These are phyloP conservation scores for Threskiornis aethiopicus DNA, from an alignment of 2,797 vertebrate species.

Conservation along the genomic window DNA sequence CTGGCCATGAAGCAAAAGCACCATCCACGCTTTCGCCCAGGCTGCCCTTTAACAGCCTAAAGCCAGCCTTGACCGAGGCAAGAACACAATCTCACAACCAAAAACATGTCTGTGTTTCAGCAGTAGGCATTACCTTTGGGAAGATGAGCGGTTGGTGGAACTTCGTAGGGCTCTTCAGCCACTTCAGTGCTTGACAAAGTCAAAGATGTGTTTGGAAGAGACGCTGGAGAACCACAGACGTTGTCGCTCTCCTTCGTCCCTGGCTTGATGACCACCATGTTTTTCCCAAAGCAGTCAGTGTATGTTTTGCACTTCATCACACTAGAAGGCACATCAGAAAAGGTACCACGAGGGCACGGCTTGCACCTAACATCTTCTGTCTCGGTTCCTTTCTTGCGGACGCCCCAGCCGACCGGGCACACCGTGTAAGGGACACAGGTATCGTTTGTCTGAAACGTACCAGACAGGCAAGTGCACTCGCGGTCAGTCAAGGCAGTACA, in stretches of 20 bases:
- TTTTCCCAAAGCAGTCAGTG: slow-evolving; percentile 86
- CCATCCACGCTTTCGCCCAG: neutral
- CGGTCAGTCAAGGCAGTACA: slow-evolving; percentile 88
- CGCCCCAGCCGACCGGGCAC: slow-evolving; percentile 87
- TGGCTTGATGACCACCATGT: slow-evolving; percentile 77
- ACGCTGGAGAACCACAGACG: slow-evolving; percentile 77
- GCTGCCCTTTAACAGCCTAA: neutral
- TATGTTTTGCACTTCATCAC: slow-evolving; percentile 83
- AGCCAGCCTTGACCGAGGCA: neutral
- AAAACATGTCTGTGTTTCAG: neutral
- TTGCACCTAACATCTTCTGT: slow-evolving; percentile 88
- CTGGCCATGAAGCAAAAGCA: neutral
- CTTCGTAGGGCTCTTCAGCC: slow-evolving; percentile 44
- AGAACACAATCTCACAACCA: neutral
- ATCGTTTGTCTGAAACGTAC: slow-evolving; percentile 77
- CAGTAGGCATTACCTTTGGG: slow-evolving; percentile 69
- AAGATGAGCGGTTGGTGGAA: slow-evolving; percentile 62
- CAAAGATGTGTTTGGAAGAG: slow-evolving; percentile 42
- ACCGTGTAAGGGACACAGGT: slow-evolving; percentile 81
- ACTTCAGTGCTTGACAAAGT: slow-evolving; percentile 42
- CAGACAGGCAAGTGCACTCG: slow-evolving; percentile 85
- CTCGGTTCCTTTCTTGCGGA: slow-evolving; percentile 87
- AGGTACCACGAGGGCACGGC: slow-evolving; percentile 86
- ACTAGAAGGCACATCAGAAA: slow-evolving; percentile 86
- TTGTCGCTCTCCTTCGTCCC: slow-evolving; percentile 88